Conservation (phyloP, 2,888 invertebrate genomes). For the Ornithoptera priamus region DNA sequence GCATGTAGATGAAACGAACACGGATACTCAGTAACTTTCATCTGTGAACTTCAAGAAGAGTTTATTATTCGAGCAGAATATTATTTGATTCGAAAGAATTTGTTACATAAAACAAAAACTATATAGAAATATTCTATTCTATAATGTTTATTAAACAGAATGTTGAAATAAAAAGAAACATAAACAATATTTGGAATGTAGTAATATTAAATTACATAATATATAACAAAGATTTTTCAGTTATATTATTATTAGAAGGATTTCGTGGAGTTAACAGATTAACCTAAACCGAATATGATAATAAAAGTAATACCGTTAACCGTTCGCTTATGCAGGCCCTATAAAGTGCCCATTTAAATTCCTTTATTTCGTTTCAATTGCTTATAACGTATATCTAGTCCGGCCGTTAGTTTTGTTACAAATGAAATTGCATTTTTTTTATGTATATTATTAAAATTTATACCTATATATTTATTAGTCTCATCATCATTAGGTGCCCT, state of each 20-base stretch:
- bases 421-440: no score
- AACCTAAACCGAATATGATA: conserved; percentile 38
- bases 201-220: no score
- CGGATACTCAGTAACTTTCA: conserved; percentile 19
- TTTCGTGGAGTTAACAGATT: not conserved
- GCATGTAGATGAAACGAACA: conserved; percentile 24
- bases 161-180: no score
- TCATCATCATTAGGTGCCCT: no score
- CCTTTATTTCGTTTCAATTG: conserved; percentile 56
- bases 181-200: no score
- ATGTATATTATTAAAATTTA: no score
- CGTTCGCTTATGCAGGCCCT: conserved; percentile 62
- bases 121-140: no score
- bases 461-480: no score
- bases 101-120: not conserved
- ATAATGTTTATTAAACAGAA: no score
- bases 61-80: conserved; percentile 19
- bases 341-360: conserved; percentile 65
- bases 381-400: conserved; percentile 34
- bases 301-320: conserved; percentile 50
- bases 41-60: conserved; percentile 20
- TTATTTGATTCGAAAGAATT: not conserved
- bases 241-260: not conserved
- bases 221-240: no score
- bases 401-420: no score